These are phyloP conservation scores for Gambusia holbrooki DNA, from an alignment of 2,113 vertebrate species.

Conservation along the genomic window DNA sequence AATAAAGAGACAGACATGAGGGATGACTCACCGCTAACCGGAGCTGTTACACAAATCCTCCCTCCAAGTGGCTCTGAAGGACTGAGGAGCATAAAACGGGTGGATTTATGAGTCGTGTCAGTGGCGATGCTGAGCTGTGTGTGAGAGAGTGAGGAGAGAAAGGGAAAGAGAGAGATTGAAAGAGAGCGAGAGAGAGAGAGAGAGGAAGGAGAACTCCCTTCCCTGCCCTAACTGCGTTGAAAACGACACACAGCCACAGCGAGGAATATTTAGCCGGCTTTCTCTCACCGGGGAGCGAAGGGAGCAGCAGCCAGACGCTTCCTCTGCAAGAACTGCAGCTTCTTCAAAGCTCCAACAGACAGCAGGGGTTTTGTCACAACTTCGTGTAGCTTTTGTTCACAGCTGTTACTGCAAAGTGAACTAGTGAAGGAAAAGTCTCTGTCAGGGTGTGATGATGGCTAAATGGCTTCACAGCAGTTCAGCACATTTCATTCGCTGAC, in stretches of 20 bases:
- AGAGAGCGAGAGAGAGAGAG: background rate
- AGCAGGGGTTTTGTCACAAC: too few species aligned
- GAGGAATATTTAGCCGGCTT: conserved; percentile 18
- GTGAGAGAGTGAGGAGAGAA: background rate
- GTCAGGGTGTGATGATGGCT: too few species aligned
- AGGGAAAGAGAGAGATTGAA: background rate
- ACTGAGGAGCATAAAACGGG: conserved; percentile 41
- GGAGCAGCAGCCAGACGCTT: conserved; percentile 1
- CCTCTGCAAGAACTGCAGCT: too few species aligned
- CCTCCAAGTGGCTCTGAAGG: conserved; percentile 24
- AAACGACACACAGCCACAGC: conserved; percentile 30
- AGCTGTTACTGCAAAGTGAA: too few species aligned
- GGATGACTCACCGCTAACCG: conserved; percentile 63
- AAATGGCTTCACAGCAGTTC: too few species aligned
- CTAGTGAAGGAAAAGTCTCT: too few species aligned
- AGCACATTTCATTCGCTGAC: too few species aligned
- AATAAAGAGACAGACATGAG: conserved; percentile 10
- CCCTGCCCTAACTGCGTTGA: conserved; percentile 25
- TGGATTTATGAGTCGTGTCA: conserved; percentile 25
- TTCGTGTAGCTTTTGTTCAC: too few species aligned
- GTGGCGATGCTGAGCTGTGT: conserved; percentile 34
- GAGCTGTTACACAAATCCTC: conserved; percentile 43
- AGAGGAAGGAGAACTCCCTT: conserved; percentile 19
- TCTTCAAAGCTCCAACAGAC: too few species aligned
- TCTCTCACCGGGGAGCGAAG: conserved; percentile 1